Evolutionary conservation across 2,113 vertebrate genomes (phyloP), one percentile per base, ranked within the genome.

Genomic region (Elaphurus davidianus): DNA sequence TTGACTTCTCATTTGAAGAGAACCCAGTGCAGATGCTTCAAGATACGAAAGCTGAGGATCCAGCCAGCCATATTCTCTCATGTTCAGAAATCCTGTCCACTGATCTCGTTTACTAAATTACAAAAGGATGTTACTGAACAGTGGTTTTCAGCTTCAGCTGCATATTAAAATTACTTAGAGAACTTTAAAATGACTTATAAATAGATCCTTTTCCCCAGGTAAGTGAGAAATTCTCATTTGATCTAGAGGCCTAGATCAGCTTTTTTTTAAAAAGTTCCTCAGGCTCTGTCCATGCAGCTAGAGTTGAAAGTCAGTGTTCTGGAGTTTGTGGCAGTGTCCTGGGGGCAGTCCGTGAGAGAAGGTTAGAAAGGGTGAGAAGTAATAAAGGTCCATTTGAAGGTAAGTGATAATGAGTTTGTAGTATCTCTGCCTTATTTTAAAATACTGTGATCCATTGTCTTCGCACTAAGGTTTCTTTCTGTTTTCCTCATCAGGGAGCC

Each of bases 401-500:
- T 47, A 47, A 45, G 25, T 57, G 23, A 25, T 87, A 7, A 7
- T 1, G 25, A 40, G 30, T 64, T 59, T 87, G 33, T 55, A 43
- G 23, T 10, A 43, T 74, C 9, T 67, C 17, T 79, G 7, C 43
- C 43, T 57, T 45, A 11, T 13, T 88, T 91, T 93, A 79, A 91
- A 94, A 52, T 25, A 40, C 17, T 11, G n/a, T 64, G 7, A 27
- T 76, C 47, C n/a, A 1, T 55, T 81, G 94, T 90, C 87, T 83
- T 60, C 90, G 50, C 12, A 1, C 15, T 94, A 0, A 19, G 47
- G 83, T 90, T 88, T 47, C 50, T 90, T 43, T 98, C 83, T 96
- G 5, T 87, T 96, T 7, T 98, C 82, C 57, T 25, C 92, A 96
- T 36, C 98, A 99, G 99, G 99, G 83, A 84, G 97, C 95, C 60